Evolutionary conservation across 2,113 vertebrate species (phyloP), one percentile per base, ranked within the genome.

Genomic region (Passer domesticus): DNA sequence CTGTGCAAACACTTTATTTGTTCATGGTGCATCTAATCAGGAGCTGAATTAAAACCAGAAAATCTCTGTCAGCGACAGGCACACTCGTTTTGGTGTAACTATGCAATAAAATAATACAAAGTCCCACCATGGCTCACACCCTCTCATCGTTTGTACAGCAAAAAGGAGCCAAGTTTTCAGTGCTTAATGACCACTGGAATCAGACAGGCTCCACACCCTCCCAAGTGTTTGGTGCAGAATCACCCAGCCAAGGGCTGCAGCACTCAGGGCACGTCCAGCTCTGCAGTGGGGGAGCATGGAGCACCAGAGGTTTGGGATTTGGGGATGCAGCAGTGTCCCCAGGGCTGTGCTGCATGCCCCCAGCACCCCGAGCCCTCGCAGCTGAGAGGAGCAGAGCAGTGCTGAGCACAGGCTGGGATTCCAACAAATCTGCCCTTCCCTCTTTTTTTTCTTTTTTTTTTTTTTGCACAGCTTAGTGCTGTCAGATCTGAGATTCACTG

Each of bases 261-360:
- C 39, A 7, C 47, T 23, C 13, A 0, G 59, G 43, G 13, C 58
- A 50, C 4, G 0, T 7, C 22, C 73, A 41, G 64, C 87, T 31
- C 73, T 22, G 37, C 13, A 27, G 20, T 1, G 14, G 8, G 23
- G 43, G 23, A n/a, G 3, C 2, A 1, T 0, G 0, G 16, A 67
- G 31, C 5, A 14, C 9, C 18, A 15, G 3, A 50, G 35, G 4
- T 13, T 2, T 44, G 47, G 72, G 52, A 15, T 83, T 39, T 39
- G 28, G 81, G 53, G 47, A 33, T 13, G 10, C 86, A 85, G 28
- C 50, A 28, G 41, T 1, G 24, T 52, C 35, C 67, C 12, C 16
- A 19, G 1, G 47, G 41, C 2, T 22, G n/a, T 47, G 41, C 13
- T 43, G 44, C 44, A 68, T 56, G 37, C 3, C 13, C 63, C 21